Evolutionary conservation across 2,888 invertebrate genomes (phyloP), one percentile per base, ranked within the genome.

Genomic region (Macaria notata): DNA sequence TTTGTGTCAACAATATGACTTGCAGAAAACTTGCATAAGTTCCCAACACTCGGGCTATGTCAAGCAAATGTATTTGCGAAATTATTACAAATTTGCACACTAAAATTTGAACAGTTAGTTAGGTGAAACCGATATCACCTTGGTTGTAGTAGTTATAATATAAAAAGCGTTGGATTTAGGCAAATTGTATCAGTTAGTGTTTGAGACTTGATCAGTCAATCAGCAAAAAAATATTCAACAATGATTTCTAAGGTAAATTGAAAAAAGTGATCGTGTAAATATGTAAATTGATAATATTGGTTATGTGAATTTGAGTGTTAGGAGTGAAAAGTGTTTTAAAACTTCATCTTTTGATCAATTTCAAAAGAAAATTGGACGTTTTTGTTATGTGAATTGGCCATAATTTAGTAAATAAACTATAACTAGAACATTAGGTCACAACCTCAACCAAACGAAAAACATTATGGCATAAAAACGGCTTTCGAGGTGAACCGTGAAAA

Each of bases 121-220:
- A 79, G 66, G 84, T 78, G 88, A 87, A 88, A 88, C 83, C 85
- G 73, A 78, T 76, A 79, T 88, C 78, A 82, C 88, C 87, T 88
- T 89, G 88, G 78, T 71, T 71, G 81, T 75, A 38, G 63, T 81
- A 75, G 3, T 41, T 9, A 74, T 78, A 75, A 83, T 90, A 90
- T 90, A 89, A 86, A 90, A 88, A 85, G 76, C 74, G 76, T 71
- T 68, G 77, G 65, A 75, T 75, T 73, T 74, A 71, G 66, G 64
- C 59, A 71, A 69, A 71, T 71, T 64, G 73, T 81, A 88, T 88
- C 89, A 90, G 83, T 90, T 70, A 64, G 69, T 68, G 66, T 63
- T 65, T 73, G 73, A 65, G 69, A 62, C 75, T 76, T 73, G 78
- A 61, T 67, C 65, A 74, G 30, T 8, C 42, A 43, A 49, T 53